phyloP scores from a whole-genome alignment of 2,888 invertebrate genomes.

The Heliconius hortense region DNA sequence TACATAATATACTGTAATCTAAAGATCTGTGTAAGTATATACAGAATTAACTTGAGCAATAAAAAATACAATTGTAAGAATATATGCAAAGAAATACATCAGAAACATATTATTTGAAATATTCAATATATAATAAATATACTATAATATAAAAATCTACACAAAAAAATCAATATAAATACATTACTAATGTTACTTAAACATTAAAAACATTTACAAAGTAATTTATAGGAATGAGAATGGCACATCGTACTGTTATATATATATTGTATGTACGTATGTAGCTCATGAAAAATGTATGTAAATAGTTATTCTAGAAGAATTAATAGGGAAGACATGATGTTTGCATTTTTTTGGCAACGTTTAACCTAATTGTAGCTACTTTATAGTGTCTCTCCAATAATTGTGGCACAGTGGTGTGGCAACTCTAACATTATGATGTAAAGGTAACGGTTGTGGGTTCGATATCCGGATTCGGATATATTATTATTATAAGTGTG shows the following conservation, averaged over 20 bases:
- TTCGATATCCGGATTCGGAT: background rate
- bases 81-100: background rate
- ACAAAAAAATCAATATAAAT: constrained; percentile 1
- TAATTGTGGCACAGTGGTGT: background rate
- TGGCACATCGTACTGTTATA: constrained; percentile 7
- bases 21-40: background rate
- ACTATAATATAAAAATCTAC: background rate
- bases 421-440: background rate
- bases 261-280: background rate
- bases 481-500: background rate
- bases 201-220: constrained; percentile 12
- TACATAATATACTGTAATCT: constrained; percentile 6
- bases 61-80: background rate
- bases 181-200: background rate
- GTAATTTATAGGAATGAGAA: background rate
- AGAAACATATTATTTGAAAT: background rate
- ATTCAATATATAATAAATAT: background rate
- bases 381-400: constrained; percentile 36
- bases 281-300: constrained; percentile 46
- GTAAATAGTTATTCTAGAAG: constrained; percentile 53
- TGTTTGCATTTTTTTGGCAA: constrained; percentile 59
- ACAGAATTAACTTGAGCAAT: background rate
- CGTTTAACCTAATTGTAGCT: constrained; percentile 33
- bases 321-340: constrained; percentile 72
- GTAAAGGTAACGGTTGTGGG: background rate